Evolutionary conservation across 2,113 vertebrate species (phyloP).

Genomic region (Laterallus jamaicensis): DNA sequence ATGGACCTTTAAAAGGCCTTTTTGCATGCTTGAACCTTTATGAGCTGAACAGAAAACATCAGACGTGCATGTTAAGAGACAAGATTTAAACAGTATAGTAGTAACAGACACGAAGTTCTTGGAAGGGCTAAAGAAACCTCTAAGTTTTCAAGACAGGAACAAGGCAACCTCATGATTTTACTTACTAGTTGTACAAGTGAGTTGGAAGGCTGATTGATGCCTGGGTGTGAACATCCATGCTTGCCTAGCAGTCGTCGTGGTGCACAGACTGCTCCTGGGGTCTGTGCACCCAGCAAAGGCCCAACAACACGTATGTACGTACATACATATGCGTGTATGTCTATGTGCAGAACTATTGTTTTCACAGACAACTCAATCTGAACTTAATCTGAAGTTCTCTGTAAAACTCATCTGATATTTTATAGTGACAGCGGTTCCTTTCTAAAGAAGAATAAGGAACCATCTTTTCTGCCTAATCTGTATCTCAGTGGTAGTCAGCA

Average conservation of each 20-base stretch:
- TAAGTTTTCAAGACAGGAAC: not conserved
- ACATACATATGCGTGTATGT: fast-evolving
- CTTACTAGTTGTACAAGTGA: not conserved
- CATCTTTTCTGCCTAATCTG: not conserved
- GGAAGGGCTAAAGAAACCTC: not conserved
- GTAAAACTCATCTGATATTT: not conserved
- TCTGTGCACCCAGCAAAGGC: not conserved
- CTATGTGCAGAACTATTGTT: not conserved
- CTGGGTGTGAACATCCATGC: not conserved
- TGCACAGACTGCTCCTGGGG: not conserved
- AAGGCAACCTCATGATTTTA: not conserved
- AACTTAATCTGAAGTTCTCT: not conserved
- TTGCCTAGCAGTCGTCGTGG: not conserved
- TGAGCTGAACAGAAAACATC: not conserved
- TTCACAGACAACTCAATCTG: not conserved
- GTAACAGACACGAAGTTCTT: not conserved
- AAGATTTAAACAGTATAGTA: not conserved
- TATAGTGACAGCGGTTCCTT: not conserved
- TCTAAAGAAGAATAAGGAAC: not conserved
- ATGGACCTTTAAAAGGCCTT: not conserved
- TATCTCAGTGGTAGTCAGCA: not conserved
- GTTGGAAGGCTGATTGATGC: not conserved
- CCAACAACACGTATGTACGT: not conserved
- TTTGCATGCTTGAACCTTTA: not conserved
- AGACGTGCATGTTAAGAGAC: not conserved